phyloP scores from a whole-genome alignment of 2,113 vertebrate genomes.

The Varanus komodoensis region DNA sequence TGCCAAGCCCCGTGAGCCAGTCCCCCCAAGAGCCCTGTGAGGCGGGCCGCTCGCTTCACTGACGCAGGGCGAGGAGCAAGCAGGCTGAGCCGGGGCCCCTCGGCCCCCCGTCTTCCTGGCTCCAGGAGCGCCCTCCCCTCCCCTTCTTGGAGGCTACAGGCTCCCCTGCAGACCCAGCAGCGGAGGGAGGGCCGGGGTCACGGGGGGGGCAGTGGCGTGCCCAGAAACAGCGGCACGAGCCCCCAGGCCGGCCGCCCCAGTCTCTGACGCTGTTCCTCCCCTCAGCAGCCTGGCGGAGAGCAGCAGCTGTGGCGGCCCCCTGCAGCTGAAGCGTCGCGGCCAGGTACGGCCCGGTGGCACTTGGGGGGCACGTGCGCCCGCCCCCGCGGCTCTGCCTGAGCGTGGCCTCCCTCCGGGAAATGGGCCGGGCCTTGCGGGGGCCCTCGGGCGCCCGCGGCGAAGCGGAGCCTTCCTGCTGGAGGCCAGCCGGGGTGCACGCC shows the following conservation, averaged over 20 bases:
- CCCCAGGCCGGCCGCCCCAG: background rate
- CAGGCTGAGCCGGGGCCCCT: no score
- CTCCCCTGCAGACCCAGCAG: background rate
- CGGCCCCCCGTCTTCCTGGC: background rate
- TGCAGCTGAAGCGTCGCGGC: slow-evolving; percentile 66
- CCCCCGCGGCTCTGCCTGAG: no score
- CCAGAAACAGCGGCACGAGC: background rate
- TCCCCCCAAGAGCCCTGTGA: background rate
- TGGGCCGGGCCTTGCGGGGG: accelerated
- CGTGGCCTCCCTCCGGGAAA: background rate
- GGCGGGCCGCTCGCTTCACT: background rate
- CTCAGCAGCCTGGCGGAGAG: slow-evolving; percentile 75
- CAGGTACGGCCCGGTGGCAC: slow-evolving; percentile 65
- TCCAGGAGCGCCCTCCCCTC: background rate
- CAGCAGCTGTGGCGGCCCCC: slow-evolving; percentile 15
- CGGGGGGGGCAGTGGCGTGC: background rate
- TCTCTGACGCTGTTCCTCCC: slow-evolving; percentile 39
- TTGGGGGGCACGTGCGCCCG: background rate
- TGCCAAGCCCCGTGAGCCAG: background rate
- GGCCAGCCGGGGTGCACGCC: no score
- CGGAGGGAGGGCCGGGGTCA: background rate
- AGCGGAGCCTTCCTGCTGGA: no score
- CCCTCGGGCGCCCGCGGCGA: no score
- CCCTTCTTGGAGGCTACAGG: background rate
- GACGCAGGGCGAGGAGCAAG: background rate